Evolutionary conservation across 2,113 vertebrate genomes (phyloP).

Genomic region (Chionomys nivalis): DNA sequence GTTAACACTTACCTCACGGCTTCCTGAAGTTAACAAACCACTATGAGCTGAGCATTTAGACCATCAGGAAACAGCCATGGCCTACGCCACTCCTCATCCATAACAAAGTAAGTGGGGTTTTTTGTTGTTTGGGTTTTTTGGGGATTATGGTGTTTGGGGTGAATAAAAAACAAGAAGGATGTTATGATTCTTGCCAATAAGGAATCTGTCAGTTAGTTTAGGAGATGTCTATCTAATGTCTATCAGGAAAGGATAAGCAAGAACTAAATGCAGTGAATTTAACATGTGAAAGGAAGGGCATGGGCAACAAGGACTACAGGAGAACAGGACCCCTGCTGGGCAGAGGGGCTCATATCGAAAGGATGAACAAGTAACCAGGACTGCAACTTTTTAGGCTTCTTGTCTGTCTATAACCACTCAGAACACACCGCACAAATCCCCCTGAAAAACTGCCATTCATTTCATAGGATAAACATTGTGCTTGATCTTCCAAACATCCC

Average conservation of each 20-base stretch:
- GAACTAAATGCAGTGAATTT: neutral
- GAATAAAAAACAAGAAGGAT: neutral
- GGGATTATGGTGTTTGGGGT: neutral
- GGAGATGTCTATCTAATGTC: neutral
- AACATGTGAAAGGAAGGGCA: neutral
- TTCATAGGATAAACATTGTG: neutral
- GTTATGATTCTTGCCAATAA: neutral
- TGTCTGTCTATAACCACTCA: conserved; percentile 53
- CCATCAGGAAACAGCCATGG: neutral
- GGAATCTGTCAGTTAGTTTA: neutral
- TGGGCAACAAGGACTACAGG: neutral
- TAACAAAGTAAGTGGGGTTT: neutral
- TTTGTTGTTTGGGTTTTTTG: neutral
- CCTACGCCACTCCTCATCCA: neutral
- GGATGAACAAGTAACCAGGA: conserved; percentile 25
- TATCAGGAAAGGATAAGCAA: neutral
- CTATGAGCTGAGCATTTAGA: neutral
- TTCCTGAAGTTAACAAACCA: neutral
- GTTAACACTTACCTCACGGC: neutral
- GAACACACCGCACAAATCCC: conserved; percentile 12
- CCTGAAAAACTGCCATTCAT: conserved; percentile 17
- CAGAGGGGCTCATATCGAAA: conserved; percentile 25
- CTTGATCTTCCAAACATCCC: neutral
- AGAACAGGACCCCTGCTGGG: conserved; percentile 37
- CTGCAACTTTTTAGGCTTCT: conserved; percentile 70